Evolutionary conservation across 2,113 vertebrate genomes (phyloP).

Genomic region (Nipponia nippon): DNA sequence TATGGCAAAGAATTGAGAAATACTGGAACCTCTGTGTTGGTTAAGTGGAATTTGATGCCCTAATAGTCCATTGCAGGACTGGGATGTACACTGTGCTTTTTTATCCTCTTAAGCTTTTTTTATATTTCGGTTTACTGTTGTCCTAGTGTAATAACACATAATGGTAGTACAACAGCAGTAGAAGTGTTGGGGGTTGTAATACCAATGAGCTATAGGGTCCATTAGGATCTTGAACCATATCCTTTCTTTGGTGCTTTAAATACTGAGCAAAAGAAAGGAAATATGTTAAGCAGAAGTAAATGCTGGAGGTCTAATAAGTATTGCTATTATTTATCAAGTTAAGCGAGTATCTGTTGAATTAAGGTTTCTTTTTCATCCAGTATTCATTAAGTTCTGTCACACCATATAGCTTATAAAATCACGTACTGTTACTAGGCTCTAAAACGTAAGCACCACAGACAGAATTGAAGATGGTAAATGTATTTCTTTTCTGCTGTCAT

Average conservation of each 20-base stretch:
- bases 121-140: background rate
- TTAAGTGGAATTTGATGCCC: background rate
- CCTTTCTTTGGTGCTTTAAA: background rate
- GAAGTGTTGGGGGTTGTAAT: background rate
- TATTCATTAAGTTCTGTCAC: constrained; percentile 42
- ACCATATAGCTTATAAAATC: constrained; percentile 30
- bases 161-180: background rate
- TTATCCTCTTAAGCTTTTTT: background rate
- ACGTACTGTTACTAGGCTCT: constrained; percentile 5
- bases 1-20: background rate
- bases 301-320: background rate
- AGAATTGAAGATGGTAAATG: constrained; percentile 24
- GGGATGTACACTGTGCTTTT: background rate
- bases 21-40: background rate
- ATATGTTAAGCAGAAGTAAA: background rate
- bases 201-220: background rate
- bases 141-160: background rate
- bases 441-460: background rate
- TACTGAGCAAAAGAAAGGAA: background rate
- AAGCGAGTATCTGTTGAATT: background rate
- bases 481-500: background rate
- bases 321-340: background rate
- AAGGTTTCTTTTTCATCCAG: background rate
- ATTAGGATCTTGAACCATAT: background rate
- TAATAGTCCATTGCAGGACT: background rate